Conservation (phyloP, 2,113 vertebrate species). For the Heterocephalus glaber region DNA sequence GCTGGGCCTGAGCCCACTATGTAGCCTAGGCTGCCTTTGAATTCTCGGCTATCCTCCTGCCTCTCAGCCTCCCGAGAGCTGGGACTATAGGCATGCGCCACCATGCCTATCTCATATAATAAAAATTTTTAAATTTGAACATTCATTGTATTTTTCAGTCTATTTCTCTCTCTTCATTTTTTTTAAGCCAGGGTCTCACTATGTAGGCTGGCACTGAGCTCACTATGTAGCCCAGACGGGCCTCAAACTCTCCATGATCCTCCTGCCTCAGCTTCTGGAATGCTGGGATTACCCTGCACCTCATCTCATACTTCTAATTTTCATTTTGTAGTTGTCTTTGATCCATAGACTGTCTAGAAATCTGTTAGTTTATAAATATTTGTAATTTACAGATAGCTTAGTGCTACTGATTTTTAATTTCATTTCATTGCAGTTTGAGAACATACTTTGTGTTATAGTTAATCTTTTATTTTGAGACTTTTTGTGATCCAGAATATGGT, state of each 20-base stretch:
- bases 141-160: not conserved
- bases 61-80: too few relatives aligned
- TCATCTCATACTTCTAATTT: not conserved
- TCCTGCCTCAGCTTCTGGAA: not conserved
- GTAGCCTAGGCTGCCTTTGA: too few relatives aligned
- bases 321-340: not conserved
- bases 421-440: not conserved
- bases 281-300: not conserved
- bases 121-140: not conserved
- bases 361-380: not conserved
- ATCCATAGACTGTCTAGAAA: not conserved
- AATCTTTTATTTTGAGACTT: not conserved
- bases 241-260: not conserved
- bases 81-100: too few relatives aligned
- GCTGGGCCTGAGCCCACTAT: not conserved
- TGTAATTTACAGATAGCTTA: not conserved
- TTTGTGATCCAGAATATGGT: not conserved
- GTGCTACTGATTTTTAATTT: not conserved
- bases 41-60: too few relatives aligned
- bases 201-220: too few relatives aligned
- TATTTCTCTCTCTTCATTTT: too few relatives aligned
- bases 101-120: too few relatives aligned
- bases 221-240: not conserved
- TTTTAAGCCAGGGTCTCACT: not conserved
- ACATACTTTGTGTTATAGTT: not conserved